These are phyloP conservation scores for Galleria mellonella DNA, from an alignment of 1,140 invertebrate species.

Conservation along the genomic window DNA sequence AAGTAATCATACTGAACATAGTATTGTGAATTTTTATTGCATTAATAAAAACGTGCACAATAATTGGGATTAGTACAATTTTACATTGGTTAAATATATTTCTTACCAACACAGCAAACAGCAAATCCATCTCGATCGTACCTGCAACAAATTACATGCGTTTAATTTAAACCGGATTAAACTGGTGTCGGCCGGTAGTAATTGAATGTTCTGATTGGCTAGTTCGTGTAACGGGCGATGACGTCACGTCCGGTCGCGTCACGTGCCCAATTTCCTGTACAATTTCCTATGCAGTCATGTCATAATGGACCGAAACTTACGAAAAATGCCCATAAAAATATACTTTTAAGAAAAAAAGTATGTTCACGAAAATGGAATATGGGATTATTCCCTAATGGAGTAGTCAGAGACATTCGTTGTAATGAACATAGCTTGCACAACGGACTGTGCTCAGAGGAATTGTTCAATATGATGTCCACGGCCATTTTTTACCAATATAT, in stretches of 20 bases:
- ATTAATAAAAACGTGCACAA: too few relatives aligned
- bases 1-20: too few relatives aligned
- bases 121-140: constrained; percentile 16
- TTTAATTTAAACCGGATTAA: constrained; percentile 11
- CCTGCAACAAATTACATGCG: constrained; percentile 18
- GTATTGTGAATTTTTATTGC: too few relatives aligned
- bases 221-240: constrained; percentile 46
- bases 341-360: too few relatives aligned
- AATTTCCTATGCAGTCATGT: constrained; percentile 50
- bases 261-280: constrained; percentile 56
- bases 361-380: too few relatives aligned
- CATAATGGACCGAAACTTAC: constrained; percentile 10
- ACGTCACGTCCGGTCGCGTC: constrained; percentile 51
- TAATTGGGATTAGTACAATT: constrained; percentile 1
- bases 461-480: too few relatives aligned
- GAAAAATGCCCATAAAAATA: too few relatives aligned
- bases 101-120: neutral
- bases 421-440: too few relatives aligned
- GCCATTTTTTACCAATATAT: too few relatives aligned
- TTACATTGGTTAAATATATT: constrained; percentile 6
- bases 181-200: constrained; percentile 17
- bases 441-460: too few relatives aligned
- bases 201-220: constrained; percentile 62
- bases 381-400: too few relatives aligned
- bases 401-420: too few relatives aligned